phyloP scores from a whole-genome alignment of 2,888 invertebrate genomes.

The Aethes cnicana region DNA sequence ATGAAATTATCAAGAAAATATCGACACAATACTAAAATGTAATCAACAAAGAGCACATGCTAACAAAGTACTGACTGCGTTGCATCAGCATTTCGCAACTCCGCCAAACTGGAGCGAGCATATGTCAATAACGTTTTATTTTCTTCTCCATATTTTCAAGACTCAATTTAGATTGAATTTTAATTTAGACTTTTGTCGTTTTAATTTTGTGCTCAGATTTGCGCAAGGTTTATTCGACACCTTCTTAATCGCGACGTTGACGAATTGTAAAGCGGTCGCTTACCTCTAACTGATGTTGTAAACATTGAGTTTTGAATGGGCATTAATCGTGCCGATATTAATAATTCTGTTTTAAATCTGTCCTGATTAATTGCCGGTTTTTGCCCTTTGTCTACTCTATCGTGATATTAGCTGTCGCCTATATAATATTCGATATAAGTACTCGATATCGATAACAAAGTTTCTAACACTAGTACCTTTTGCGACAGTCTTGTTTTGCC shows the following conservation, averaged over 20 bases:
- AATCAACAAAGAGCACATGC: neutral
- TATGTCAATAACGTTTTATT: no score
- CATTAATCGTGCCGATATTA: neutral
- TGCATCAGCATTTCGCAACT: slow-evolving; percentile 4
- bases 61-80: neutral
- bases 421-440: no score
- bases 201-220: slow-evolving; percentile 45
- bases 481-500: no score
- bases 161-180: no score
- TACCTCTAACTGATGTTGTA: slow-evolving; percentile 37
- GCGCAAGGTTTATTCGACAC: slow-evolving; percentile 56
- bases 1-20: no score
- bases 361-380: neutral
- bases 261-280: slow-evolving; percentile 54
- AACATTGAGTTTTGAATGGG: neutral
- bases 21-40: neutral
- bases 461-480: no score
- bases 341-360: neutral
- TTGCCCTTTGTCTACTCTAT: neutral
- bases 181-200: no score
- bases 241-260: slow-evolving; percentile 50
- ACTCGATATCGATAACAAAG: no score
- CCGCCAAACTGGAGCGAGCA: no score
- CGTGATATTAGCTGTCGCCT: neutral
- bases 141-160: no score